A percentile compares a stretch with the other conserved stretches of the same genome.
Evolutionary conservation across 1,140 invertebrate species (phyloP).

Genomic region (Ditylenchus dipsaci): DNA sequence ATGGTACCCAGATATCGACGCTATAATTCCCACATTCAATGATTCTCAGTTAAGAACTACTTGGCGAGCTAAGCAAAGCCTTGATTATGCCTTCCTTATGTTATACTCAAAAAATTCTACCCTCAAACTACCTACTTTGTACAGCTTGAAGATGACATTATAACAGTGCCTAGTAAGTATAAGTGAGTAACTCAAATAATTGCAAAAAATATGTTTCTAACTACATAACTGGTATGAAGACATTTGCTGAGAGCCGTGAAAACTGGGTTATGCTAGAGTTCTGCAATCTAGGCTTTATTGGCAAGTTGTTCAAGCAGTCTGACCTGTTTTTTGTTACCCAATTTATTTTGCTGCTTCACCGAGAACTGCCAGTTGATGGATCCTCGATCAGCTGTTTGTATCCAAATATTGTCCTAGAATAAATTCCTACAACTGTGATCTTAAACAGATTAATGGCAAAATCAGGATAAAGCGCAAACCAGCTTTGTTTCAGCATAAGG

Average conservation of each 20-base stretch:
- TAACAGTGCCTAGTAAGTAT: slow-evolving; percentile 19
- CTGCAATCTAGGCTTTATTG: slow-evolving; percentile 19
- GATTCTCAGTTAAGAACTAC: slow-evolving; percentile 13
- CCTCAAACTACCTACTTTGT: slow-evolving; percentile 14
- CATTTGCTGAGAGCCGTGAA: slow-evolving; percentile 12
- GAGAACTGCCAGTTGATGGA: slow-evolving; percentile 21
- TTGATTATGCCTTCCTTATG: slow-evolving; percentile 24
- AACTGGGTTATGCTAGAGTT: slow-evolving; percentile 19
- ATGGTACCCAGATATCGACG: slow-evolving; percentile 13
- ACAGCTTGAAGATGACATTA: slow-evolving; percentile 20
- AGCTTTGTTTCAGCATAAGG: slow-evolving; percentile 18
- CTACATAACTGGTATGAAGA: slow-evolving; percentile 15
- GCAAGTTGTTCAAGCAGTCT: slow-evolving; percentile 17
- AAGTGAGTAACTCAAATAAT: background rate
- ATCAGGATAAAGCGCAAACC: slow-evolving; percentile 6
- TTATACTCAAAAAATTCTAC: background rate
- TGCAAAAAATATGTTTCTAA: background rate
- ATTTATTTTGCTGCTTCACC: slow-evolving; percentile 16
- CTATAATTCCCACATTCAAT: slow-evolving; percentile 8
- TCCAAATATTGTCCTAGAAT: slow-evolving; percentile 4
- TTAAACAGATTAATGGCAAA: background rate
- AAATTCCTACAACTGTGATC: background rate
- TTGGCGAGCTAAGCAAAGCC: slow-evolving; percentile 21
- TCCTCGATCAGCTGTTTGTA: slow-evolving; percentile 2
- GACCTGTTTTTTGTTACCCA: slow-evolving; percentile 9